phyloP scores from a whole-genome alignment of 2,797 vertebrate species.

The Brachyalestes nurse region DNA sequence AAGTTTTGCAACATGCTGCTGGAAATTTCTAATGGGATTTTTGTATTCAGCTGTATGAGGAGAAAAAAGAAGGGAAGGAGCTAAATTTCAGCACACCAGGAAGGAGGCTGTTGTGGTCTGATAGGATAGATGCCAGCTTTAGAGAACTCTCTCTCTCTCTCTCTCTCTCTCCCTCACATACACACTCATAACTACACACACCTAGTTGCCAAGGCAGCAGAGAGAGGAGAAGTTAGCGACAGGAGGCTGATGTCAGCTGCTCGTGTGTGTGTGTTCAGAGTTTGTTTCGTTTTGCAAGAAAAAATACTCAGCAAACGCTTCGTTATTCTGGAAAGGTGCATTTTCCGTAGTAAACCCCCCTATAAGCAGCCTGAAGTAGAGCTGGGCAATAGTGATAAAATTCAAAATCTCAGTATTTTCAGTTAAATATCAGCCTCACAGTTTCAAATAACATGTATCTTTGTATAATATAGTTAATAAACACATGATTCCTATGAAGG shows the following conservation, averaged over 20 bases:
- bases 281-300: conserved; percentile 41
- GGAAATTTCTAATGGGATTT: conserved; percentile 67
- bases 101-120: conserved; percentile 75
- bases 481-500: not conserved
- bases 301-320: conserved; percentile 22
- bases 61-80: conserved; percentile 51
- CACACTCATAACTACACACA: conserved; percentile 22
- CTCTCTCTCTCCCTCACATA: conserved; percentile 27
- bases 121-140: conserved; percentile 79
- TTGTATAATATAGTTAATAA: not conserved
- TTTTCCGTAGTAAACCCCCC: not conserved
- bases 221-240: conserved; percentile 51
- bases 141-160: conserved; percentile 64
- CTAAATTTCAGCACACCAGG: conserved; percentile 72
- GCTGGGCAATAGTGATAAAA: not conserved
- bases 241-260: conserved; percentile 55
- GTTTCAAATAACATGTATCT: not conserved
- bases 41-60: conserved; percentile 65
- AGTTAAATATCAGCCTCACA: not conserved
- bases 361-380: not conserved
- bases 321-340: not conserved
- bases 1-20: conserved; percentile 69
- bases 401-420: not conserved
- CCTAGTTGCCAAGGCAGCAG: conserved; percentile 52
- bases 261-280: conserved; percentile 42